Conservation (phyloP, 2,888 invertebrate species). For the Aleiodes leptofemur region DNA sequence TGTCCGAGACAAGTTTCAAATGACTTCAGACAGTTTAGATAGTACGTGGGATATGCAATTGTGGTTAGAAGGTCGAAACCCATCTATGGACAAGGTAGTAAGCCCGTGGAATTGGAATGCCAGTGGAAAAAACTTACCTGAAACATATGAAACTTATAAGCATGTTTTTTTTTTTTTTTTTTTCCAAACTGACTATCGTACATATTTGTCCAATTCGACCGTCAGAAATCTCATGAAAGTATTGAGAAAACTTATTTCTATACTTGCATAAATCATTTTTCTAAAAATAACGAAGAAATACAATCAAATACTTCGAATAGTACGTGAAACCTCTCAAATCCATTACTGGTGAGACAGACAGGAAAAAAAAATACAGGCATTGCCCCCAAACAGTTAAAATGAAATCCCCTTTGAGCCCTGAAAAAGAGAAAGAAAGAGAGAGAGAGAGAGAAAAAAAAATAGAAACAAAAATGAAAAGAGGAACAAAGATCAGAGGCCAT, state of each 20-base stretch:
- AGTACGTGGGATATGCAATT: conserved; percentile 32
- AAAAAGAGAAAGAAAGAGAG: not conserved
- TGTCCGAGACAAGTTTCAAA: conserved; percentile 51
- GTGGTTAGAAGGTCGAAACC: conserved; percentile 10
- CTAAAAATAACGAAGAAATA: too few species aligned
- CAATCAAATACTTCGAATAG: not conserved
- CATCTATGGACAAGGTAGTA: conserved; percentile 4
- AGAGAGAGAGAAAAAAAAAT: not conserved
- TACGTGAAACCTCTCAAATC: not conserved
- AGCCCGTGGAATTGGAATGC: conserved; percentile 6
- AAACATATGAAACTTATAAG: too few species aligned
- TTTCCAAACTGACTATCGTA: too few species aligned
- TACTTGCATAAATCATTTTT: too few species aligned
- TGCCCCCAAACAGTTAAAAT: conserved; percentile 41
- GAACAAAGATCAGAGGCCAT: conserved; percentile 28
- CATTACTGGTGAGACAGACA: not conserved
- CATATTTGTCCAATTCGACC: too few species aligned
- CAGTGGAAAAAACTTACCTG: too few species aligned
- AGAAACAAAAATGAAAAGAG: not conserved
- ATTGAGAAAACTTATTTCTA: too few species aligned
- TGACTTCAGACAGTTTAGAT: conserved; percentile 51
- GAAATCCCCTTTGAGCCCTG: conserved; percentile 34
- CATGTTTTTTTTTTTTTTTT: too few species aligned
- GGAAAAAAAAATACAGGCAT: not conserved
- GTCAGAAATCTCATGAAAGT: too few species aligned